Evolutionary conservation across 2,113 vertebrate genomes (phyloP).

Genomic region (Varanus salvator): DNA sequence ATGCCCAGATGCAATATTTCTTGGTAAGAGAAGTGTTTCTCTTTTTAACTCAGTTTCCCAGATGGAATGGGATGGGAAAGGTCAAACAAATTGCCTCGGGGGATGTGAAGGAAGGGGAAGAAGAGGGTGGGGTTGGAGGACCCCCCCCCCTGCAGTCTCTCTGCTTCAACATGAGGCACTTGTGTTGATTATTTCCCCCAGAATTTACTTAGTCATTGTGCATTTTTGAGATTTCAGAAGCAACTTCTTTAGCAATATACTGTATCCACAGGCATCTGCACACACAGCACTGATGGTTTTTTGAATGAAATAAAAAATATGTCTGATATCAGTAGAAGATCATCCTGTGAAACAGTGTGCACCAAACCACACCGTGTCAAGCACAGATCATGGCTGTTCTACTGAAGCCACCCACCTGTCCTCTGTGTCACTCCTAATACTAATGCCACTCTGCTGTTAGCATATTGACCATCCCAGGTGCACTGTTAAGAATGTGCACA

Average conservation of each 20-base stretch:
- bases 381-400: background rate
- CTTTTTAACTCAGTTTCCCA: background rate
- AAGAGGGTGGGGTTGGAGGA: background rate
- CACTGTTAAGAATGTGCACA: background rate
- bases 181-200: background rate
- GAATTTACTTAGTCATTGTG: background rate
- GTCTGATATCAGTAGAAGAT: background rate
- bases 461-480: background rate
- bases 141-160: background rate
- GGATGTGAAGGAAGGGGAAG: background rate
- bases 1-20: background rate
- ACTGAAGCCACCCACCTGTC: background rate
- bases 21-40: background rate
- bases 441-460: background rate
- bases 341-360: background rate
- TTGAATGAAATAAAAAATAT: constrained; percentile 1
- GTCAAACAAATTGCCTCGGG: background rate
- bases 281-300: background rate
- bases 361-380: background rate
- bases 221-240: background rate
- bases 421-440: background rate
- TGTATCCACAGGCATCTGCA: background rate
- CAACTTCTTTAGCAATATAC: background rate
- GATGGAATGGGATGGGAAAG: background rate
- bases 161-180: background rate